Evolutionary conservation across 2,888 invertebrate genomes (phyloP), one percentile per base, ranked within the genome.

Genomic region (Eilema sororculum): DNA sequence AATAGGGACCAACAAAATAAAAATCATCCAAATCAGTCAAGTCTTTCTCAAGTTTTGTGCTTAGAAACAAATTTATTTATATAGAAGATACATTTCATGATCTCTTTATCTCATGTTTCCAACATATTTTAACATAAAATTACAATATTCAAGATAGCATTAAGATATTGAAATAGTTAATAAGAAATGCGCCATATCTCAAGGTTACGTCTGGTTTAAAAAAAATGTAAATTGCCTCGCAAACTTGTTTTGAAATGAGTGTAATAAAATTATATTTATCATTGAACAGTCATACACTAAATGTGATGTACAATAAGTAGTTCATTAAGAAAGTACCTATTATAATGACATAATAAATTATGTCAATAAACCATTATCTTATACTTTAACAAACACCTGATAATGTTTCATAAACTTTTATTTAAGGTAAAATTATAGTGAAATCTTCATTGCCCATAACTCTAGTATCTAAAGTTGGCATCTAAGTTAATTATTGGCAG

Each of bases 351-450:
- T 28, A 63, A 46, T 46, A 25, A 4, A 16, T 20, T 0, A 63
- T 20, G 46, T 46, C 2, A 28, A 46, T 46, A 28, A 41, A 52
- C 46, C 20, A 10, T 64, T 28, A 64, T 64, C 64, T 52, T 28
- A 28, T 63, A 52, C n/a, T 64, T 64, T 46, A 12, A 12, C 25
- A 28, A 64, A 64, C 46, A 64, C 41, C 28, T 64, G 64, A 64
- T 64, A 64, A 64, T 20, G 25, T 20, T 20, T 46, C 25, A 24
- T 62, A 24, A 41, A 28, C 46, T 6, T 46, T 60, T n/a, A 28
- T 28, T 25, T 16, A 61, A n/a, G 9, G 2, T 16, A 13, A 37
- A 61, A 2, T 37, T 3, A 25, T 28, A 16, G 10, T 33, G 61
- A 22, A 16, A 37, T 33, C 52, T n/a, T n/a, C n/a, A 5, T 12